Percentiles rank a stretch among this genome's conserved stretches.
phyloP scores from a whole-genome alignment of 2,113 vertebrate genomes.

The Loxodonta africana region DNA sequence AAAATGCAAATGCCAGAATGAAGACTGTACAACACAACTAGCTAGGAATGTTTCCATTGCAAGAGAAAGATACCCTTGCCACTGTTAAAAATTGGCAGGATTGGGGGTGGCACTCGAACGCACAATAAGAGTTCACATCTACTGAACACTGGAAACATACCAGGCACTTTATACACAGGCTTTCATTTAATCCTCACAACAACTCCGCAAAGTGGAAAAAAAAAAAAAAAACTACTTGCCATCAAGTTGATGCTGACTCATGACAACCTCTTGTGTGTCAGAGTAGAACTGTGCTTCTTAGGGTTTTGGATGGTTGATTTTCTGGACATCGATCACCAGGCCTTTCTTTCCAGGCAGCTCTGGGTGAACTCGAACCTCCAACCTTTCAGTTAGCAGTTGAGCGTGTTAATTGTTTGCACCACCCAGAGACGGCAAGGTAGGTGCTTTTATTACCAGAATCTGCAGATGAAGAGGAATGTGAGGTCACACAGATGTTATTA shows the following conservation, averaged over 20 bases:
- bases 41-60: neutral
- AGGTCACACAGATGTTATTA: neutral
- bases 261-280: neutral
- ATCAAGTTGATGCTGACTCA: neutral
- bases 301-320: neutral
- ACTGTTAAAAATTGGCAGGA: neutral
- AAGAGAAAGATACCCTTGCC: neutral
- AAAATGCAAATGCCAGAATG: constrained; percentile 70
- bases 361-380: neutral
- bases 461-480: neutral
- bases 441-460: neutral
- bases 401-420: neutral
- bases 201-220: neutral
- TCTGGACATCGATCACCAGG: neutral
- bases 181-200: neutral
- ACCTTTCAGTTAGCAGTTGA: neutral
- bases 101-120: neutral
- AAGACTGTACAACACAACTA: neutral
- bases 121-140: neutral
- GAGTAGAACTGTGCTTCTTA: too few relatives aligned
- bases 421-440: too few relatives aligned
- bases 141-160: neutral
- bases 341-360: neutral
- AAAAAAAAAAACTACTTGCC: neutral
- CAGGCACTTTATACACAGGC: neutral